phyloP scores from a whole-genome alignment of 2,797 vertebrate genomes.

The Knipowitschia caucasica region DNA sequence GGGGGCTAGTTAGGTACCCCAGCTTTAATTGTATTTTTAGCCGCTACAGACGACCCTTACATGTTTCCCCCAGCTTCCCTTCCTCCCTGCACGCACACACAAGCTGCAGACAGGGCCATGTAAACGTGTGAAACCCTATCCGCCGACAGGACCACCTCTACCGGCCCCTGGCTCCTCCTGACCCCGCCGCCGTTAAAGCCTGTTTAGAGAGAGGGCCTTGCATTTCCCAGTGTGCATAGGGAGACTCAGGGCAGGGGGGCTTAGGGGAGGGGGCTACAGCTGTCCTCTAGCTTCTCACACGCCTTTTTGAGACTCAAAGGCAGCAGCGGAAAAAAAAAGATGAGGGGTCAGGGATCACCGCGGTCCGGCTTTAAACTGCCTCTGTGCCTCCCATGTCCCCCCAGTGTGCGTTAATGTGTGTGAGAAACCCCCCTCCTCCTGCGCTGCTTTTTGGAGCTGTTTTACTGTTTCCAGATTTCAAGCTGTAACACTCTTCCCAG shows the following conservation, averaged over 20 bases:
- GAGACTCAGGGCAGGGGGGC: constrained; percentile 29
- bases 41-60: constrained; percentile 23
- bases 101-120: constrained; percentile 38
- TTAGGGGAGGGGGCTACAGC: constrained; percentile 49
- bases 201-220: constrained; percentile 57
- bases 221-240: constrained; percentile 48
- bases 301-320: constrained; percentile 72
- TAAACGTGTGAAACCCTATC: constrained; percentile 66
- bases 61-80: constrained; percentile 33
- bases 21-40: constrained; percentile 37
- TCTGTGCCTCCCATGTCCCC: constrained; percentile 61
- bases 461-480: constrained; percentile 73
- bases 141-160: constrained; percentile 60
- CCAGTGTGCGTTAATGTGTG: constrained; percentile 5
- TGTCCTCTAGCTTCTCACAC: constrained; percentile 70
- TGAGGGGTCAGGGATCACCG: constrained; percentile 60
- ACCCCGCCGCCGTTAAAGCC: constrained; percentile 59
- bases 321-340: constrained; percentile 54
- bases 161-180: constrained; percentile 63
- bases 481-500: constrained; percentile 62
- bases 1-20: no score
- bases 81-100: not conserved
- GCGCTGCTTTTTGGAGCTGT: constrained; percentile 46
- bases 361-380: constrained; percentile 56
- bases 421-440: constrained; percentile 9